Evolutionary conservation across 1,140 invertebrate genomes (phyloP).

Genomic region (Rhagoletis zephyria): DNA sequence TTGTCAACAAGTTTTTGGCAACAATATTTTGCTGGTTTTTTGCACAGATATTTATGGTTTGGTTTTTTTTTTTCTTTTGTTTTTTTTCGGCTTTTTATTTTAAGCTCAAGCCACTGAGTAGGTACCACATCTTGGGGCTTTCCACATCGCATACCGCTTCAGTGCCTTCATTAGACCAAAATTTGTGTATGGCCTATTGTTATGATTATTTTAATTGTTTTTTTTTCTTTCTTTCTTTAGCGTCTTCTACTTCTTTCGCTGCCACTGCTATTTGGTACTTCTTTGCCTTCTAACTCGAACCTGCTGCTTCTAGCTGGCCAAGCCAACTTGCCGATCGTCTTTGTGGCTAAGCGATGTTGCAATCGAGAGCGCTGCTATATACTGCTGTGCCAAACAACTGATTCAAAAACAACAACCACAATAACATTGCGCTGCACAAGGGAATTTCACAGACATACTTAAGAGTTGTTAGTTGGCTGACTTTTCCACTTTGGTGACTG

Average conservation of each 20-base stretch:
- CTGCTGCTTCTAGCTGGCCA: neutral
- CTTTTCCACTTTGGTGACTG: constrained; percentile 28
- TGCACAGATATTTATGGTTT: too few species aligned
- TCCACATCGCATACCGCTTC: neutral
- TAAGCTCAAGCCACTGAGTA: too few species aligned
- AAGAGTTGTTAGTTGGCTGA: constrained; percentile 1
- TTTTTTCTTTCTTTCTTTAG: neutral
- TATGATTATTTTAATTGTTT: neutral
- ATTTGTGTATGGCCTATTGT: neutral
- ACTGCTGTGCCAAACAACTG: neutral
- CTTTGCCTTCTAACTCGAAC: neutral
- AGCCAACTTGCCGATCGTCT: neutral
- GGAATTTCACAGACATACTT: neutral
- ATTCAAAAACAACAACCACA: neutral
- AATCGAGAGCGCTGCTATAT: neutral
- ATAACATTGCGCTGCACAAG: neutral
- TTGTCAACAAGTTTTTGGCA: neutral
- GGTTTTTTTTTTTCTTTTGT: too few species aligned
- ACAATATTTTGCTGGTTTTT: neutral
- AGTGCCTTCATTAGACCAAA: neutral
- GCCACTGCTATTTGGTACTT: neutral
- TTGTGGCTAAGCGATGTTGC: neutral
- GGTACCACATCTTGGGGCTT: neutral
- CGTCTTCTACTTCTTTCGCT: too few species aligned
- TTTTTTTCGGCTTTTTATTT: too few species aligned